Base-by-base conservation (phyloP, 2,888 invertebrate species). In the Catotricha subobsoleta region DNA sequence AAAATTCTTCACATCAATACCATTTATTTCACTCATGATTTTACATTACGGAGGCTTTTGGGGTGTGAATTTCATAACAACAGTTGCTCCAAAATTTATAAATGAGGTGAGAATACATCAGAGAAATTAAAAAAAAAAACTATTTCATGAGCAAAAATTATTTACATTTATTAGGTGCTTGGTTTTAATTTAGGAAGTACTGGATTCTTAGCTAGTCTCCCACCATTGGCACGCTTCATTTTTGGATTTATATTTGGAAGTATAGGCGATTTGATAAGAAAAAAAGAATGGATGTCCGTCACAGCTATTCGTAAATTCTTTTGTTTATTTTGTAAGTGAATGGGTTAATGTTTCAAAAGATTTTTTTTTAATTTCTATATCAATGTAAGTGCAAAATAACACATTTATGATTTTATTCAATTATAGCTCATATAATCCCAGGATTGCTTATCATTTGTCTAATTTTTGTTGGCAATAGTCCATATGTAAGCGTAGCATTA, bases 31-130 rank as follows among this genome's bases (percentile, higher is more conserved):
- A 0, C 64, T 82, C 51, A 49, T 67, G 9, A 50, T 76, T 2
- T 62, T 79, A 16, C 82, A 82, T 50, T 81, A 76, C 50, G 82
- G 82, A 28, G 82, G 78, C 52, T 61, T 80, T 44, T 82, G 81
- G 74, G 76, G 82, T 2, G 56, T 82, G 21, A 80, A 76, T 57
- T 79, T 82, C 53, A 68, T 80, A 39, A 71, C 81, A 60, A 81
- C 79, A 1, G 76, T 76, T 28, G 79, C 80, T 34, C 81, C 81
- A 7, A 75, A 78, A 49, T 82, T 76, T 54, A 67, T 82, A 51
- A 75, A 78, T 30, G 75, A 74, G 49, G 69, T 56, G 36, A 46
- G 31, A n/a, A n/a, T n/a, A n/a, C n/a, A n/a, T n/a, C n/a, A n/a
- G n/a, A n/a, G n/a, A n/a, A n/a, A n/a, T n/a, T n/a, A n/a, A n/a